These are phyloP conservation scores for Dasysyrphus tricinctus DNA, from an alignment of 2,888 invertebrate genomes.

Conservation along the genomic window DNA sequence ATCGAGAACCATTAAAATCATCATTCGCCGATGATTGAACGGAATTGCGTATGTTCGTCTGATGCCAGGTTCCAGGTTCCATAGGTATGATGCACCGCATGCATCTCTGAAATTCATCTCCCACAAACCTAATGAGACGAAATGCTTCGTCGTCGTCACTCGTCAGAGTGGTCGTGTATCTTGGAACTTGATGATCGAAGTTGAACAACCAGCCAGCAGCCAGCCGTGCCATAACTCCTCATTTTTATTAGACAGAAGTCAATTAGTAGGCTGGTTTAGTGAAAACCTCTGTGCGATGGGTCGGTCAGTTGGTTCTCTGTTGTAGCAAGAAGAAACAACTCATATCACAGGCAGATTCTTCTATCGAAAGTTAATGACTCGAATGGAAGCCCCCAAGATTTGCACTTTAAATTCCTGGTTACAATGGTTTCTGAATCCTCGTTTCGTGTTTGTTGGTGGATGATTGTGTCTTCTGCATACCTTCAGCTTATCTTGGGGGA, in stretches of 20 bases:
- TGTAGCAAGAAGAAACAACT: slow-evolving; percentile 12
- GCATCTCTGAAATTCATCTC: slow-evolving; percentile 61
- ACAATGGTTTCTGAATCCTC: slow-evolving; percentile 38
- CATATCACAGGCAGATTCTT: slow-evolving; percentile 41
- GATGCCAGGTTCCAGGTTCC: slow-evolving; percentile 40
- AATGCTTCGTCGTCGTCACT: slow-evolving; percentile 19
- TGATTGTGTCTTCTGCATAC: slow-evolving; percentile 3
- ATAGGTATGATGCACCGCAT: slow-evolving; percentile 50
- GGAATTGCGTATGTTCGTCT: slow-evolving; percentile 65
- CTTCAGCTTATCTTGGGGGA: slow-evolving; percentile 59
- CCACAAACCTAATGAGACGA: slow-evolving; percentile 73
- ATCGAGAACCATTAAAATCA: slow-evolving; percentile 75
- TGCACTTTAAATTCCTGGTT: slow-evolving; percentile 37
- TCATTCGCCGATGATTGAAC: slow-evolving; percentile 74
- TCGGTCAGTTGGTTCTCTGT: slow-evolving; percentile 8
- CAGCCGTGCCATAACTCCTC: slow-evolving; percentile 58
- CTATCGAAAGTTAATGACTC: slow-evolving; percentile 70
- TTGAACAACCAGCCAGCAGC: slow-evolving; percentile 36
- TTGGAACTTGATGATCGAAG: slow-evolving; percentile 39
- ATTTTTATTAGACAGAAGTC: slow-evolving; percentile 73
- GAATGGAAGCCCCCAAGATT: slow-evolving; percentile 45
- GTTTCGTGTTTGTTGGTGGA: neutral
- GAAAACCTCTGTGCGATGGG: slow-evolving; percentile 25
- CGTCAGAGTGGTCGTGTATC: slow-evolving; percentile 18
- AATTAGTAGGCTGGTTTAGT: slow-evolving; percentile 73